Base-by-base conservation (phyloP, 2,888 invertebrate genomes). In the Trilocha varians region DNA sequence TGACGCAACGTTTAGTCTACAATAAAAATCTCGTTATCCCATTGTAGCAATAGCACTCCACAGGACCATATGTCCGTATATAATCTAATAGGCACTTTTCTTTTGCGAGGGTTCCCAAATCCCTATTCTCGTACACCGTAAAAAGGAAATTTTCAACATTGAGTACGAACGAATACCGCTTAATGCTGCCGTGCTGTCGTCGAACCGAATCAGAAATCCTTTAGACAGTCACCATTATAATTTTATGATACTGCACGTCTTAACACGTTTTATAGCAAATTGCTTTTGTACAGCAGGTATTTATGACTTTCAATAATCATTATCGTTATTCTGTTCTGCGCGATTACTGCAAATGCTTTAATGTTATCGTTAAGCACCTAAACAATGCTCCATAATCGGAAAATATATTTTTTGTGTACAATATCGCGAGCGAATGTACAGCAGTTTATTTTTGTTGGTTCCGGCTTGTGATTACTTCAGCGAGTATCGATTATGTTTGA, bases 71-170 rank as follows among this genome's bases (percentile, higher is more conserved):
- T 68, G 70, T 58, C 52, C 48, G 55, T 62, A 58, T 62, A 65
- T 62, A 64, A 65, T 64, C 59, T 62, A 62, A 65, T 65, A 57
- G 65, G 53, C 51, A 55, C 59, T 65, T 69, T 61, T 61, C 59
- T 54, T 62, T 58, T 61, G 60, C 59, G 58, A 61, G 54, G 55
- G 50, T 52, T 53, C 55, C 56, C 47, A 62, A 67, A 68, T 66
- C 62, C 59, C 25, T 58, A 65, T 74, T 71, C 72, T 71, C 67
- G 57, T 66, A 65, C 64, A 61, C 69, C 74, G 70, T 73, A 74
- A 74, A n/a, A 73, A 53, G 56, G 54, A 45, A 59, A 56, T 63
- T 68, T 64, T 58, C 56, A 52, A 64, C 64, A 62, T 66, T 61
- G 62, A 60, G 62, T 64, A 55, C 60, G 49, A 50, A 59, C 55